phyloP scores from a whole-genome alignment of 2,888 invertebrate species.

The Iphiclides podalirius region DNA sequence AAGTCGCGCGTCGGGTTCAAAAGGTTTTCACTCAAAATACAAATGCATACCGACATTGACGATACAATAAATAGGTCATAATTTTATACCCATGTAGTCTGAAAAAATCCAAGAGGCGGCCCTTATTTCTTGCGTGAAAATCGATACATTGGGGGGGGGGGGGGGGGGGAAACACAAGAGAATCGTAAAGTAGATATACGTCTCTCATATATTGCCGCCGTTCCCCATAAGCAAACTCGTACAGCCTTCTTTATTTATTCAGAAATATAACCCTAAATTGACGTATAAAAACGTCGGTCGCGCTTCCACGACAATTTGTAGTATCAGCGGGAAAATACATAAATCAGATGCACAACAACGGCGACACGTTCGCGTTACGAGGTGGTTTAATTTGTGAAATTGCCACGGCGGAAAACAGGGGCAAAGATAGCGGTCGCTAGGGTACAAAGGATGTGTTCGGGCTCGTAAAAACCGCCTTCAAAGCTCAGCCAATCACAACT shows the following conservation, averaged over 20 bases:
- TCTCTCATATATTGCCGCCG: too few species aligned
- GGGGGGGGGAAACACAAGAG: too few species aligned
- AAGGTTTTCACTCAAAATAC: not conserved
- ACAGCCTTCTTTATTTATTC: too few species aligned
- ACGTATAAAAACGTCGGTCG: conserved; percentile 10
- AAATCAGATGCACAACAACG: conserved; percentile 38
- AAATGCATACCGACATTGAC: not conserved
- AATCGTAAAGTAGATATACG: too few species aligned
- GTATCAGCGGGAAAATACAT: conserved; percentile 16
- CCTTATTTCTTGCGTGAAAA: too few species aligned
- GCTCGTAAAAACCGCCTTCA: conserved; percentile 28
- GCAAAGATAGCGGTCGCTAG: conserved; percentile 38
- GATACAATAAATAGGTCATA: not conserved
- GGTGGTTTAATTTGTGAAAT: conserved; percentile 59
- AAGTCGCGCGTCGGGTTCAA: conserved; percentile 1
- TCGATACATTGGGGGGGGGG: too few species aligned
- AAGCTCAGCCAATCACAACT: conserved; percentile 40
- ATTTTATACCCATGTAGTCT: conserved; percentile 9
- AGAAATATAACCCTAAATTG: conserved; percentile 6
- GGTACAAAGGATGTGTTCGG: conserved; percentile 29
- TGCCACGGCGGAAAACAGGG: conserved; percentile 43
- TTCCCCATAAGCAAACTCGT: too few species aligned
- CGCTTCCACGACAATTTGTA: not conserved
- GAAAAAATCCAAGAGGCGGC: not conserved
- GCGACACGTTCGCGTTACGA: conserved; percentile 33